Base-by-base conservation (phyloP, 1,140 invertebrate genomes). In the Gonioctena quinquepunctata region DNA sequence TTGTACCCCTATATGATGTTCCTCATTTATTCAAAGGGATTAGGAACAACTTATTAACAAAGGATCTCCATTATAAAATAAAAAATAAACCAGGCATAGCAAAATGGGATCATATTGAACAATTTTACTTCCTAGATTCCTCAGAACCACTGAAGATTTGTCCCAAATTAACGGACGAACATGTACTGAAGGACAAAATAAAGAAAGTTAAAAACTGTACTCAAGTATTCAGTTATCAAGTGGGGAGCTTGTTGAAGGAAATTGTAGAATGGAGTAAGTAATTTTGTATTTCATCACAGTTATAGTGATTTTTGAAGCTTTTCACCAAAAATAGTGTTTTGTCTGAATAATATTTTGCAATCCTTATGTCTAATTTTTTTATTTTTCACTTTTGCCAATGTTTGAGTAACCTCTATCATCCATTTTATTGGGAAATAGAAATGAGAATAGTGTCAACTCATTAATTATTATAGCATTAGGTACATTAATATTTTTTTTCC, bases 1-100 rank as follows among this genome's bases (percentile, higher is more conserved):
- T 68, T 7, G 27, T 68, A 0, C 66, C 79, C 8, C 61, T 79
- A 6, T 81, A 69, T 71, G 79, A 80, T 66, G 68, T 77, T 27
- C 81, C 82, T 16, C 80, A 83, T 61, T 60, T 83, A 13, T 71
- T 82, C 21, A 81, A 81, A 70, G 74, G 80, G 3, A 67, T 81
- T 6, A 26, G 79, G 21, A 80, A 82, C 68, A 81, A 80, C 73
- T 72, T 82, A 33, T 49, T 80, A 16, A 78, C 59, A 4, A 78
- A 82, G 69, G 48, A 80, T 68, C 57, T 80, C 62, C 64, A 71
- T 66, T 78, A 68, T 59, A 42, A 7, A 66, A 42, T 42, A 50
- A 48, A n/a, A 69, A 59, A 50, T 66, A 54, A 19, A 42, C 8
- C 28, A 42, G 8, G 28, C 28, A 42, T 42, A 42, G 76, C 75